A percentile compares a stretch with the other conserved stretches of the same genome.
phyloP scores from a whole-genome alignment of 2,888 invertebrate genomes.

The Adelphocoris suturalis region DNA sequence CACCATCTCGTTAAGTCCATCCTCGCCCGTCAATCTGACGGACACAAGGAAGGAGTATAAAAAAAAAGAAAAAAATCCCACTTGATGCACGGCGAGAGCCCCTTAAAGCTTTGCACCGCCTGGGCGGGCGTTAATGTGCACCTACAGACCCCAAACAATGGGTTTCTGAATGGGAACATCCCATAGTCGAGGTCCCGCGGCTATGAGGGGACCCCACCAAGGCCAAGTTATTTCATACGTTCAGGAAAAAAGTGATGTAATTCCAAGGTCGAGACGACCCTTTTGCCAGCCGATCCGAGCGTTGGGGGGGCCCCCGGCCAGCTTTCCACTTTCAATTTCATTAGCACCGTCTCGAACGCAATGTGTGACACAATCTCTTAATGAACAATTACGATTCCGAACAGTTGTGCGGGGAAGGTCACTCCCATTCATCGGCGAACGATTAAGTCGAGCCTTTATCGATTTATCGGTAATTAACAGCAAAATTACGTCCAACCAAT shows the following conservation, averaged over 20 bases:
- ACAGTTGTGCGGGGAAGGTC: not conserved
- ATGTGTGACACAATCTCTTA: constrained; percentile 54
- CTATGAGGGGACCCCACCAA: constrained; percentile 45
- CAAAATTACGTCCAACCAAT: no score
- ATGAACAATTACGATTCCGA: constrained; percentile 7
- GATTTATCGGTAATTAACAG: not conserved
- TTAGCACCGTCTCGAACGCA: constrained; percentile 46
- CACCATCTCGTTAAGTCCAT: constrained; percentile 8
- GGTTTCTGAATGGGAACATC: constrained; percentile 63
- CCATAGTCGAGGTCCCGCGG: constrained; percentile 45
- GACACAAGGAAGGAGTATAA: not conserved
- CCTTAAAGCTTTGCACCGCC: constrained; percentile 14
- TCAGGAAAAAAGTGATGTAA: constrained; percentile 69
- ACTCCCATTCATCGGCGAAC: not conserved
- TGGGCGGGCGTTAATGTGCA: constrained; percentile 32
- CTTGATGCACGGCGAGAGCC: not conserved
- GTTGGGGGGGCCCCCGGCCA: not conserved
- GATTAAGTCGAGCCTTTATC: not conserved
- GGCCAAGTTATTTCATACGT: constrained; percentile 69
- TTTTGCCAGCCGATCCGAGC: constrained; percentile 56
- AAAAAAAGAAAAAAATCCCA: not conserved
- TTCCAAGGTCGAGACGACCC: constrained; percentile 67
- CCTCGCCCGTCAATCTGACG: not conserved
- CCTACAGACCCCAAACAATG: constrained; percentile 41
- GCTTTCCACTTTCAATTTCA: constrained; percentile 64